A percentile compares a stretch with the other conserved stretches of the same genome.
Evolutionary conservation across 2,113 vertebrate genomes (phyloP).

Genomic region (Uropsilus gracilis): DNA sequence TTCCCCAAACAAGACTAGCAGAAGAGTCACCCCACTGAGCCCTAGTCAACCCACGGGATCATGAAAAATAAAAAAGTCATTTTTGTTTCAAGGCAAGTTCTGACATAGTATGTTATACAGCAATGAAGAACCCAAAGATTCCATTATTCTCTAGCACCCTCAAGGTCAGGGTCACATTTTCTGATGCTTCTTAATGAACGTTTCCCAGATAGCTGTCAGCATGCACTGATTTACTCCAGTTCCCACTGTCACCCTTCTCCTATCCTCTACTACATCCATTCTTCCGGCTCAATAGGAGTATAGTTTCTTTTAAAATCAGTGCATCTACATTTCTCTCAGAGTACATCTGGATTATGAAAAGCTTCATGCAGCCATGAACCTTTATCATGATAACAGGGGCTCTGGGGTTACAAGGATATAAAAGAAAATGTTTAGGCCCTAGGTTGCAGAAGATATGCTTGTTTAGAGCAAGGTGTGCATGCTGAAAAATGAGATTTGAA

Average conservation of each 20-base stretch:
- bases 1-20: neutral
- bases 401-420: neutral
- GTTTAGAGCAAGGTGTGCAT: neutral
- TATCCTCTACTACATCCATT: neutral
- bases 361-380: neutral
- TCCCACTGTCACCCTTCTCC: neutral
- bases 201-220: neutral
- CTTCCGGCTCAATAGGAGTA: neutral
- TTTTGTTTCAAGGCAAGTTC: slow-evolving; percentile 29
- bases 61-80: neutral
- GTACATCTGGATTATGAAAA: neutral
- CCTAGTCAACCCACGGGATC: slow-evolving; percentile 11
- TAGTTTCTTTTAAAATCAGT: slow-evolving; percentile 2
- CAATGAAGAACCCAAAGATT: neutral
- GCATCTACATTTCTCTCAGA: neutral
- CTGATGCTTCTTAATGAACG: neutral
- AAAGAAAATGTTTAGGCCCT: slow-evolving; percentile 34
- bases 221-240: neutral
- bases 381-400: neutral
- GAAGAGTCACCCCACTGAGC: slow-evolving; percentile 24
- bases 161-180: slow-evolving; percentile 21
- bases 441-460: neutral
- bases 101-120: neutral
- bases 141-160: neutral
- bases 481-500: slow-evolving; percentile 40